These are phyloP conservation scores for Neocrepidodera transversa DNA, from an alignment of 2,888 invertebrate species.

Conservation along the genomic window DNA sequence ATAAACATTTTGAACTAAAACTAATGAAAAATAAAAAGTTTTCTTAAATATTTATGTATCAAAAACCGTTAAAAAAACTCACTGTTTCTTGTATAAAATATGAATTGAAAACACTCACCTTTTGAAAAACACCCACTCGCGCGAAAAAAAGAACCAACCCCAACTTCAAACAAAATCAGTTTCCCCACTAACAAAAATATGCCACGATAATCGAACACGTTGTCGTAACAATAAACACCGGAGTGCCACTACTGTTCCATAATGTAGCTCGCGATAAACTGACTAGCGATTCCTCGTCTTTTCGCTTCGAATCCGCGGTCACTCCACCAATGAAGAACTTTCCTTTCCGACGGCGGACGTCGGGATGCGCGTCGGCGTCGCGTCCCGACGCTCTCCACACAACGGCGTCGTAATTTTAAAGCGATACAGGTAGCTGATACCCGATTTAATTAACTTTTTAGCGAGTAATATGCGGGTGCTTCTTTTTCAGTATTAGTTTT, in stretches of 20 bases:
- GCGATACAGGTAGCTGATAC: conserved; percentile 50
- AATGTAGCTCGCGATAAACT: conserved; percentile 9
- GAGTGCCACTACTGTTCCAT: conserved; percentile 2
- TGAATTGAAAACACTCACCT: too few species aligned
- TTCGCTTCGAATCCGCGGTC: conserved; percentile 3
- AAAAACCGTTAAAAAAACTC: too few species aligned
- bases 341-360: conserved; percentile 10
- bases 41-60: too few species aligned
- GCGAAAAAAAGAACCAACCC: not conserved
- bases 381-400: conserved; percentile 17
- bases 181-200: not conserved
- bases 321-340: conserved; percentile 14
- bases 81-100: too few species aligned
- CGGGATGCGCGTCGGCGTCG: conserved; percentile 18
- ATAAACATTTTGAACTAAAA: too few species aligned
- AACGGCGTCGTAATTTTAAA: conserved; percentile 43
- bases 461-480: conserved; percentile 6
- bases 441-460: conserved; percentile 37
- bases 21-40: too few species aligned
- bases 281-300: conserved; percentile 4
- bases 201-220: conserved; percentile 1
- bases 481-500: not conserved
- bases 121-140: not conserved
- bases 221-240: not conserved
- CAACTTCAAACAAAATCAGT: not conserved